These are phyloP conservation scores for Natrix natrix DNA, from an alignment of 2,797 vertebrate genomes.

Conservation along the genomic window DNA sequence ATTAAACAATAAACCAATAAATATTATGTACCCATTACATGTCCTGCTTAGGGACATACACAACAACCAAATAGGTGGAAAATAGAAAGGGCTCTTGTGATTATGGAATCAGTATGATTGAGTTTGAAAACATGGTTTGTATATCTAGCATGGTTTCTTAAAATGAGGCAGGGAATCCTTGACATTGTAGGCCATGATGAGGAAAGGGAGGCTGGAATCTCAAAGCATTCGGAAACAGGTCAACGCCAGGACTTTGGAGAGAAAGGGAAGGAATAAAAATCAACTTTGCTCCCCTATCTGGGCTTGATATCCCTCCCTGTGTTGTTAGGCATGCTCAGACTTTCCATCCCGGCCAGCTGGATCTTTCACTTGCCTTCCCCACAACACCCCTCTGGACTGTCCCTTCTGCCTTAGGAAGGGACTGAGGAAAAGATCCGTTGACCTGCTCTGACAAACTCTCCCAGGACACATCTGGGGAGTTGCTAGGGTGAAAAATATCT, in stretches of 20 bases:
- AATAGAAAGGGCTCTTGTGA: not conserved
- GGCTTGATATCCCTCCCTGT: not conserved
- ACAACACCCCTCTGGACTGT: not conserved
- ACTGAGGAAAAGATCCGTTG: slow-evolving; percentile 21
- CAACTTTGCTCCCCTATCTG: not conserved
- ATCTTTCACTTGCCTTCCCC: slow-evolving; percentile 51
- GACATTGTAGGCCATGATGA: not conserved
- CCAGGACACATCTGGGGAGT: slow-evolving; percentile 49
- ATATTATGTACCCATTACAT: not conserved
- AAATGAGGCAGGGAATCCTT: not conserved
- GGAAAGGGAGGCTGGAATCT: not conserved
- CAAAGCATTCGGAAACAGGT: not conserved
- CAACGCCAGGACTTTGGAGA: not conserved
- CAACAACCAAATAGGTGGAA: not conserved
- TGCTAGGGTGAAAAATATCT: slow-evolving; percentile 43
- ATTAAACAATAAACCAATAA: not conserved
- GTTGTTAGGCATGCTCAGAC: not conserved
- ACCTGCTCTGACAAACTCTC: slow-evolving; percentile 40
- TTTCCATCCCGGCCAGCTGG: not conserved
- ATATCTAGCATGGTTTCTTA: not conserved
- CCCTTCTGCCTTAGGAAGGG: not conserved
- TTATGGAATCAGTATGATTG: not conserved
- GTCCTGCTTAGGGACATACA: not conserved
- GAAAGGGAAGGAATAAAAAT: not conserved
- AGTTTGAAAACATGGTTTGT: not conserved